Evolutionary conservation across 2,888 invertebrate genomes (phyloP).

Genomic region (Euphydryas editha): DNA sequence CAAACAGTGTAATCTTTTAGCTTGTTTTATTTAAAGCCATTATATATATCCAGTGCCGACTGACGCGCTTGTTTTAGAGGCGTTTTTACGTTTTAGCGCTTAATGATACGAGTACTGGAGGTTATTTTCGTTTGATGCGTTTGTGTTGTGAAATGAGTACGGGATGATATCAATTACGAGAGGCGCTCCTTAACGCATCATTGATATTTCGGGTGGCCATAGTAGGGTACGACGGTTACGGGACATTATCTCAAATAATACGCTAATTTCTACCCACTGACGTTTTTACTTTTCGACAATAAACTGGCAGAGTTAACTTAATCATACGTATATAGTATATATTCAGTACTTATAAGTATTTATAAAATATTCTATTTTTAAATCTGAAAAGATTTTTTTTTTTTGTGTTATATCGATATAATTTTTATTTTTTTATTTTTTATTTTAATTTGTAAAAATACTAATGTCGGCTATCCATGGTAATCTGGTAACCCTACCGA

Average conservation of each 20-base stretch:
- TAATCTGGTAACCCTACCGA: conserved; percentile 4
- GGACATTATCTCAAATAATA: conserved; percentile 7
- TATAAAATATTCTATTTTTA: background rate
- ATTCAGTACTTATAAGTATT: too few species aligned
- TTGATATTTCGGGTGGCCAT: conserved; percentile 48
- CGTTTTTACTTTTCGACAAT: background rate
- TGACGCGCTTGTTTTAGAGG: conserved; percentile 19
- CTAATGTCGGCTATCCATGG: background rate
- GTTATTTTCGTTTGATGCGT: conserved; percentile 18
- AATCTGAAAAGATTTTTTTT: background rate
- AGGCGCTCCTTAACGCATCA: conserved; percentile 57
- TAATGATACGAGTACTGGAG: conserved; percentile 24
- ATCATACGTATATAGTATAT: background rate
- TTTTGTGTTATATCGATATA: conserved; percentile 9
- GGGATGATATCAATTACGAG: conserved; percentile 52
- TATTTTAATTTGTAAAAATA: background rate
- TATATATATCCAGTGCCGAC: conserved; percentile 31
- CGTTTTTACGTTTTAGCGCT: conserved; percentile 8
- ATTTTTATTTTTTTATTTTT: background rate
- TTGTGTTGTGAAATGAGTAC: conserved; percentile 34
- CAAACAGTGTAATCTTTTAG: conserved; percentile 43
- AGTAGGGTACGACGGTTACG: conserved; percentile 31
- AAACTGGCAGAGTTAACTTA: background rate
- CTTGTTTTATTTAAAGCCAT: conserved; percentile 40
- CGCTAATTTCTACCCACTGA: background rate